phyloP scores from a whole-genome alignment of 2,888 invertebrate genomes.

The Dryocosmus kuriphilus region DNA sequence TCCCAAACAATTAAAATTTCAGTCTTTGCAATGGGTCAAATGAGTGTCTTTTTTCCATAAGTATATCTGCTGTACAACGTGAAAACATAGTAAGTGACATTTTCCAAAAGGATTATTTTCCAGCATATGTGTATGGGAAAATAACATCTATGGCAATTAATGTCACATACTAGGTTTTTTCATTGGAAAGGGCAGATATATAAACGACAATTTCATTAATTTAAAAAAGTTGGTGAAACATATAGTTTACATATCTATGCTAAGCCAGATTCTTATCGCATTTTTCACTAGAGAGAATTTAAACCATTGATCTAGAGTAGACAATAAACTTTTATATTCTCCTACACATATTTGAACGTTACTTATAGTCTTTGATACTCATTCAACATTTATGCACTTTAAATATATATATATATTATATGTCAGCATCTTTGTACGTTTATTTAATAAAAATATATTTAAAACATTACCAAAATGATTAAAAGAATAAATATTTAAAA shows the following conservation, averaged over 20 bases:
- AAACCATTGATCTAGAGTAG: background rate
- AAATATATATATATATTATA: conserved; percentile 45
- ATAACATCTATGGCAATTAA: too few relatives aligned
- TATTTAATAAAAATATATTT: background rate
- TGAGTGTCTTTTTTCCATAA: conserved; percentile 1
- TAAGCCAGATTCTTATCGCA: conserved; percentile 16
- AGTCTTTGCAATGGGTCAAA: conserved; percentile 23
- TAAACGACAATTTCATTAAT: background rate
- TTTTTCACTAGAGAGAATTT: conserved; percentile 18
- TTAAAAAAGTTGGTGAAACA: background rate
- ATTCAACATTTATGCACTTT: conserved; percentile 61
- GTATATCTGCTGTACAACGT: background rate
- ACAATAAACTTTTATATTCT: background rate
- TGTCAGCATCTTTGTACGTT: conserved; percentile 13
- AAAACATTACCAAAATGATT: background rate
- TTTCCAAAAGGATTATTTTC: too few relatives aligned
- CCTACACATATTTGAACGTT: background rate
- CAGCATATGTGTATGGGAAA: too few relatives aligned
- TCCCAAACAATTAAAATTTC: conserved; percentile 5
- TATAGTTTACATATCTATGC: background rate
- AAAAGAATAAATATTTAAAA: background rate
- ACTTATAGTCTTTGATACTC: conserved; percentile 39
- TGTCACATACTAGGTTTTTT: too few relatives aligned
- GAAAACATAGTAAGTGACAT: too few relatives aligned
- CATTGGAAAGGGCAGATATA: too few relatives aligned